Percentiles rank a stretch among this genome's conserved stretches.
Conservation (phyloP, 2,797 vertebrate genomes). For the Lacerta agilis region DNA sequence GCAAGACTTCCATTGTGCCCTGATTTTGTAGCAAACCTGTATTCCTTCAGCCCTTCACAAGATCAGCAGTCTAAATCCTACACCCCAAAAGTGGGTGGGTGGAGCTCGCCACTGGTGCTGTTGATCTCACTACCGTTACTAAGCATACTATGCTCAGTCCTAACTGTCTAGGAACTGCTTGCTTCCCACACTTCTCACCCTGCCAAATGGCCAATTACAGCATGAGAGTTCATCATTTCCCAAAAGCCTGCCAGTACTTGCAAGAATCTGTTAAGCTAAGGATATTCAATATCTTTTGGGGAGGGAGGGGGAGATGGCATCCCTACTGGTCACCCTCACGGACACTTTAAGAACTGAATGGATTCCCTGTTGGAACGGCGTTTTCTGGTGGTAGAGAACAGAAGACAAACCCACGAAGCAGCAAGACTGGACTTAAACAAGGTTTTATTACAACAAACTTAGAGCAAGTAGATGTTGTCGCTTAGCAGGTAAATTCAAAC, state of each 20-base stretch:
- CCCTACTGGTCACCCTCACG: neutral
- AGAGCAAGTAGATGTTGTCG: no score
- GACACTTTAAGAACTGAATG: neutral
- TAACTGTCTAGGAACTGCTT: neutral
- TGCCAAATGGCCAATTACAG: neutral
- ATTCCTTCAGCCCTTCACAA: neutral
- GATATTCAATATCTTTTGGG: neutral
- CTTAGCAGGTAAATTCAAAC: no score
- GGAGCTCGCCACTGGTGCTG: neutral
- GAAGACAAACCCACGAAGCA: no score
- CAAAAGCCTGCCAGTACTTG: neutral
- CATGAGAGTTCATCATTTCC: neutral
- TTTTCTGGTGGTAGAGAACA: no score
- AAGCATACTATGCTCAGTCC: neutral
- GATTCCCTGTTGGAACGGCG: neutral
- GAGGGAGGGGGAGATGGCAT: neutral
- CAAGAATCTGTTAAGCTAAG: neutral
- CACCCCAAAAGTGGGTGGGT: neutral
- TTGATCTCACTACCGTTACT: neutral
- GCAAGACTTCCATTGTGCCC: neutral
- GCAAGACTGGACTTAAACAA: no score
- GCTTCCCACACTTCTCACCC: neutral
- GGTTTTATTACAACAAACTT: no score
- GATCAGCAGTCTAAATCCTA: neutral
- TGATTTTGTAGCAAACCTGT: neutral